Evolutionary conservation across 2,888 invertebrate genomes (phyloP), one percentile per base, ranked within the genome.

Genomic region (Acrobasis suavella): DNA sequence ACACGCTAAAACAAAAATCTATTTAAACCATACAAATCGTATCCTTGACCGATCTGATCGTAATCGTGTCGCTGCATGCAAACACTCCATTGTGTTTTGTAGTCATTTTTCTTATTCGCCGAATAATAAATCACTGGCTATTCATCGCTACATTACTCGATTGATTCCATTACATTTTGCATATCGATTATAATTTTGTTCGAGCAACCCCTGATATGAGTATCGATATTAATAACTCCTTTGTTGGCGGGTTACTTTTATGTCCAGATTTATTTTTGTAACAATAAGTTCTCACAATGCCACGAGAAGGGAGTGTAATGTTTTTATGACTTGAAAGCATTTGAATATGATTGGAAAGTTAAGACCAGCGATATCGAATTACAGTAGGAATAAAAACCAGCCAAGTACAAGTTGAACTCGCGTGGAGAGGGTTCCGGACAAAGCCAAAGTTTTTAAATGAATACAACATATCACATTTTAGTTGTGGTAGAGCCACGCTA

Each of bases 161-260:
- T 90, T 88, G 89, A 87, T 89, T 86, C 90, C 89, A 91, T 90
- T 89, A 90, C 76, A 71, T 90, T 89, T 90, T 90, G 89, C 91
- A 91, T 91, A 86, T 83, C 82, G 79, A 85, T 86, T 84, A 87
- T 80, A 78, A 80, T 79, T 76, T 76, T 73, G 75, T 76, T 73
- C 67, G 63, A 67, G 72, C 37, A 56, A 22, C 14, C 56, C n/a
- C 17, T 56, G 39, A 46, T 56, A 17, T 42, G 56, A 56, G 56
- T 16, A 16, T 50, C 50, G 32, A 32, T 32, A 32, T 32, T 32
- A 32, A 32, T 46, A 46, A 6, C 1, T n/a, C 46, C 46, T 46
- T 46, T 46, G 46, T 46, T 46, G n/a, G n/a, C 12, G 12, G 3
- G 46, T 46, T 14, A n/a, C 46, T 46, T 46, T 46, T 46, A 14